These are phyloP conservation scores for Wiebesia pumilae DNA, from an alignment of 1,140 invertebrate species.

Conservation along the genomic window DNA sequence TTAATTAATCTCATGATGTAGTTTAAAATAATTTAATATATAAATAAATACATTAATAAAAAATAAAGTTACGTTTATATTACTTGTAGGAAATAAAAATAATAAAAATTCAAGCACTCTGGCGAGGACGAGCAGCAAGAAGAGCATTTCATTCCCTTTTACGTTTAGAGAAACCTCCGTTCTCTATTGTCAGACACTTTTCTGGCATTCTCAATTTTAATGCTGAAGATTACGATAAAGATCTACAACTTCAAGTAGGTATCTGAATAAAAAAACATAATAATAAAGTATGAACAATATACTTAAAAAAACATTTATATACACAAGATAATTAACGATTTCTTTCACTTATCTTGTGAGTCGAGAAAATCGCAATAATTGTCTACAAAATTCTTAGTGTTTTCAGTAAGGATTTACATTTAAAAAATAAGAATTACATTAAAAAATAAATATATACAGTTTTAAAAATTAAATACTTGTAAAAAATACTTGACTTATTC, in stretches of 20 bases:
- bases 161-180: conserved; percentile 80
- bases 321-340: no score
- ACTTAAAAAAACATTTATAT: no score
- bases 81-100: conserved; percentile 76
- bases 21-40: neutral
- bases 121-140: conserved; percentile 78
- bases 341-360: neutral
- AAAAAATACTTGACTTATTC: no score
- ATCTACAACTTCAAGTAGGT: conserved; percentile 79
- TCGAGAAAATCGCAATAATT: neutral
- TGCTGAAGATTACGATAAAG: conserved; percentile 83
- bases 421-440: no score
- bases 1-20: neutral
- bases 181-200: conserved; percentile 84
- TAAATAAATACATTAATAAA: neutral
- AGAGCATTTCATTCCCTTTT: conserved; percentile 78
- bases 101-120: conserved; percentile 81
- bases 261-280: neutral
- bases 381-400: no score
- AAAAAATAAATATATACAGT: no score
- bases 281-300: neutral
- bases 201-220: conserved; percentile 83
- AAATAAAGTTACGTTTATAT: neutral
- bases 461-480: neutral
- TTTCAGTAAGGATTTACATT: no score